Evolutionary conservation across 2,888 invertebrate genomes (phyloP).

Genomic region (Matsumyia berberina): DNA sequence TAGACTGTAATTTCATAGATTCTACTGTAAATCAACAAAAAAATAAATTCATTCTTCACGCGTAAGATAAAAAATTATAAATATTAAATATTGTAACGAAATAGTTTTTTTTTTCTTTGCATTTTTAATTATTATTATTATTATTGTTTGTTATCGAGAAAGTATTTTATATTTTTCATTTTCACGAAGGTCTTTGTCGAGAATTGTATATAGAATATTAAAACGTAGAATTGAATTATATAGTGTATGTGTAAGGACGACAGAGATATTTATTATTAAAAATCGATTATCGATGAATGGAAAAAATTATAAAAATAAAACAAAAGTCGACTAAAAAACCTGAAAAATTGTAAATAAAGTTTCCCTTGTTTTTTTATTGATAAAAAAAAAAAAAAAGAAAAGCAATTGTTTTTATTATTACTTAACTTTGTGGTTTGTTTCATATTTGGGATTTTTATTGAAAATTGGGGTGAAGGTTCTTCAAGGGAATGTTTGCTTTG

Average conservation of each 20-base stretch:
- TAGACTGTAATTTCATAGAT: background rate
- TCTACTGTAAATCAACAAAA: background rate
- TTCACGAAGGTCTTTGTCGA: constrained; percentile 44
- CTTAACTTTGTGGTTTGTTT: no score
- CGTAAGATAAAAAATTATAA: no score
- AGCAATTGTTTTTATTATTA: no score
- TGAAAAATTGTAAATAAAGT: constrained; percentile 71
- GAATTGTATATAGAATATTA: constrained; percentile 54
- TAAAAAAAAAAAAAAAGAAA: constrained; percentile 27
- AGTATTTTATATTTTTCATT: constrained; percentile 7
- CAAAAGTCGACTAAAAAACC: constrained; percentile 18
- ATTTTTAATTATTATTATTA: constrained; percentile 22
- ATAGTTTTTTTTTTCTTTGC: background rate
- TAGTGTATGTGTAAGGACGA: constrained; percentile 23
- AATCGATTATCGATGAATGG: background rate
- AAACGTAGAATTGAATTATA: constrained; percentile 25
- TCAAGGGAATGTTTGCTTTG: no score
- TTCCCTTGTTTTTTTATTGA: constrained; percentile 70
- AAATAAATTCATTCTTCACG: background rate
- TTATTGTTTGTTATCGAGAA: constrained; percentile 43
- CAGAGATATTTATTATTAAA: constrained; percentile 65
- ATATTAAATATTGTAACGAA: no score
- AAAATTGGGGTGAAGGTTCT: no score
- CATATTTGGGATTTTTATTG: no score
- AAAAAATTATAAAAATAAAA: constrained; percentile 20